phyloP scores from a whole-genome alignment of 2,888 invertebrate species.

The Sinotaia quadrata region DNA sequence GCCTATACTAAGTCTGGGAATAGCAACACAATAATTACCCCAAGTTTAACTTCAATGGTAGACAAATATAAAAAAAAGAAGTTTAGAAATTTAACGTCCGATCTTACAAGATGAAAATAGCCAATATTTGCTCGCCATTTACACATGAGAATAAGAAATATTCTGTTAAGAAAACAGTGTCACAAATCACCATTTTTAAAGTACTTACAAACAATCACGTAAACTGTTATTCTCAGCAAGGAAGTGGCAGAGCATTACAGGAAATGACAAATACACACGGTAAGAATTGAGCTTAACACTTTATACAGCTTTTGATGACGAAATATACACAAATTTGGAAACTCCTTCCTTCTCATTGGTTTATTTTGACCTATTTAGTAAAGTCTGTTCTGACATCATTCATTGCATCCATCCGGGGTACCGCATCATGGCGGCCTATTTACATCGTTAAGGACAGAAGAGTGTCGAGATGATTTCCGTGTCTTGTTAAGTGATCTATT shows the following conservation, averaged over 20 bases:
- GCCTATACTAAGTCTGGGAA: no score
- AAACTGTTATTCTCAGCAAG: background rate
- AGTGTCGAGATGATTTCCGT: conserved; percentile 29
- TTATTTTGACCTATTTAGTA: background rate
- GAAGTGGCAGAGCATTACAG: conserved; percentile 19
- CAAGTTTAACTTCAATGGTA: no score
- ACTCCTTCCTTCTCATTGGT: background rate
- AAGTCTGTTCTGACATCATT: conserved; percentile 21
- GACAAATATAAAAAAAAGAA: no score
- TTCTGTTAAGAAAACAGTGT: no score
- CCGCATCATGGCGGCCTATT: conserved; percentile 30
- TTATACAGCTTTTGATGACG: conserved; percentile 17
- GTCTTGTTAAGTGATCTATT: no score
- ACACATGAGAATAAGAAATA: no score
- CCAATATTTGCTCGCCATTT: no score
- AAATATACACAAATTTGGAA: background rate
- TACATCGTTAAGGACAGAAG: conserved; percentile 29
- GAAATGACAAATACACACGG: conserved; percentile 11
- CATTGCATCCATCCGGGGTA: conserved; percentile 31
- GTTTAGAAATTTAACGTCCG: no score
- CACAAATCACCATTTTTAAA: no score
- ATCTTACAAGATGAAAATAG: no score
- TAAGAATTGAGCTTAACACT: background rate
- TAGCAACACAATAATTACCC: no score
- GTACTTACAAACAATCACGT: no score